These are phyloP conservation scores for Pyralis farinalis DNA, from an alignment of 2,888 invertebrate genomes.

Conservation along the genomic window DNA sequence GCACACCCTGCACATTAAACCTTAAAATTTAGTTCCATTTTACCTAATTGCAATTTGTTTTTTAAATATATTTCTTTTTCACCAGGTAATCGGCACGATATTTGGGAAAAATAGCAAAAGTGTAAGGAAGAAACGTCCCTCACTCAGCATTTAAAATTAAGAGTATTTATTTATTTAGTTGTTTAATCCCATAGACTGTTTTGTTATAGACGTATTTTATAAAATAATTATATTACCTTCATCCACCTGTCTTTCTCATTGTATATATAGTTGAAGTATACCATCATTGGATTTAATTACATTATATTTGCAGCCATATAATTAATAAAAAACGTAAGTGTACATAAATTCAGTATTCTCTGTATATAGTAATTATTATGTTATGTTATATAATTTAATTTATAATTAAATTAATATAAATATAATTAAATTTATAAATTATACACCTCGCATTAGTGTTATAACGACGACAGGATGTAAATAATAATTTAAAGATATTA, in stretches of 20 bases:
- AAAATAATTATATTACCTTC: too few species aligned
- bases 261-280: conserved; percentile 6
- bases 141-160: conserved; percentile 84
- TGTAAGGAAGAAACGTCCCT: conserved; percentile 88
- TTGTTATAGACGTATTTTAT: conserved; percentile 25
- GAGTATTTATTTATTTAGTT: conserved; percentile 27
- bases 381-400: conserved; percentile 18
- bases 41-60: too few species aligned
- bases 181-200: conserved; percentile 58
- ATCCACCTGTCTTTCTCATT: background rate
- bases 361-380: conserved; percentile 25
- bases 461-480: conserved; percentile 38
- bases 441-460: conserved; percentile 57
- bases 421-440: too few species aligned
- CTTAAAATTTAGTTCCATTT: too few species aligned
- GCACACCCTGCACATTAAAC: too few species aligned
- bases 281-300: conserved; percentile 1
- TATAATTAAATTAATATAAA: too few species aligned
- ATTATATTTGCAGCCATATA: conserved; percentile 9
- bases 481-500: conserved; percentile 28
- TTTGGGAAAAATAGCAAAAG: conserved; percentile 89
- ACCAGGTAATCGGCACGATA: conserved; percentile 86
- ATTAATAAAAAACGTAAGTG: conserved; percentile 11
- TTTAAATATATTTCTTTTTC: too few species aligned
- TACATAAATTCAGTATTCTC: conserved; percentile 22